These are phyloP conservation scores for Geotria australis DNA, from an alignment of 2,797 vertebrate species.

Conservation along the genomic window DNA sequence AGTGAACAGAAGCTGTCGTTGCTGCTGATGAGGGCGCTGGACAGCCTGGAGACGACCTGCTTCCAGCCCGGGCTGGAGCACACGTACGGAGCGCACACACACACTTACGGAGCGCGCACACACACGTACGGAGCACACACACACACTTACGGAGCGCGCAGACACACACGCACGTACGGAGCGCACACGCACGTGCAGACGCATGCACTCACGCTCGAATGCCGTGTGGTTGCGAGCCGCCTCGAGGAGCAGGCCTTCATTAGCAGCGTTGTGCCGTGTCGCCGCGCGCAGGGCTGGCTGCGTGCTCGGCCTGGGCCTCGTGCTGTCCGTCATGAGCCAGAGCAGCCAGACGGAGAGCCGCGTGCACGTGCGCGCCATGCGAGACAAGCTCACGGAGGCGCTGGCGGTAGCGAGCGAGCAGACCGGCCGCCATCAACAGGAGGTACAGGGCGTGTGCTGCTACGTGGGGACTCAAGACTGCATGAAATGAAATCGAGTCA, in stretches of 20 bases:
- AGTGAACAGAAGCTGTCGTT: constrained; percentile 27
- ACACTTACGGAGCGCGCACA: no score
- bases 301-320: constrained; percentile 43
- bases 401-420: constrained; percentile 24
- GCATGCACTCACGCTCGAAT: no score
- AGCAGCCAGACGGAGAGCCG: constrained; percentile 19
- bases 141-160: no score
- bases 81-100: constrained; percentile 47
- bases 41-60: constrained; percentile 33
- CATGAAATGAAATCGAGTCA: no score
- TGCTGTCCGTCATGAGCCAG: constrained; percentile 32
- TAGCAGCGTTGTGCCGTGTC: no score
- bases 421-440: constrained; percentile 19
- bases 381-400: constrained; percentile 20
- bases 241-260: no score
- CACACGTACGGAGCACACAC: no score
- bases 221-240: no score
- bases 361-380: constrained; percentile 11
- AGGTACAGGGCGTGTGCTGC: background rate
- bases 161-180: no score
- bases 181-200: no score
- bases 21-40: constrained; percentile 25
- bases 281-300: constrained; percentile 31
- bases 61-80: constrained; percentile 46
- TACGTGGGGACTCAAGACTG: no score